Base-by-base conservation (phyloP, 2,797 vertebrate species). In the Cuniculus paca region DNA sequence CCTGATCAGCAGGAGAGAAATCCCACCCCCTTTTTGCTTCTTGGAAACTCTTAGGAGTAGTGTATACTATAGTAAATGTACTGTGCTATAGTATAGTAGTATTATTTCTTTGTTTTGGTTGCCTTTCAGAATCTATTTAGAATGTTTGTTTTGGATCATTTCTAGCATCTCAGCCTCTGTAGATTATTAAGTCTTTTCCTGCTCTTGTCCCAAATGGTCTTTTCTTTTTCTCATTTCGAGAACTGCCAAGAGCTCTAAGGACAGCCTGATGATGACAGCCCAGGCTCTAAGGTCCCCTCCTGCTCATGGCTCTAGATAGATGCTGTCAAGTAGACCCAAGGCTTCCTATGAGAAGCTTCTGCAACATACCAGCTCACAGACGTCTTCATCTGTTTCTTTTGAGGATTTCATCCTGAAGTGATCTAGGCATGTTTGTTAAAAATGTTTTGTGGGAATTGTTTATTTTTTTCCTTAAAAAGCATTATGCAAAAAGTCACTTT, bases 401-500 rank as follows among this genome's bases (percentile, higher is more conserved):
- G 84, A 95, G 68, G 84, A 78, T 79, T 93, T 97, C 95, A 95
- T 88, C 90, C 78, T 85, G 75, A 96, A 90, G 92, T 89, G 85
- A 95, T 83, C 74, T 91, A 70, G 52, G 88, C 95, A 72, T 96
- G 81, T 85, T 97, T 94, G 85, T 74, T 95, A 92, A 96, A 96
- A 63, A 92, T 92, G 61, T 94, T 96, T 95, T 91, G 52, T 95
- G 90, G 39, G 65, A 84, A n/a, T 61, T 50, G 12, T 24, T 42
- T 31, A 13, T 36, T 80, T 68, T 68, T 84, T 45, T 88, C 63
- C 88, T 88, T 90, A 93, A 93, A 91, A 95, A 95, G 68, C 90
- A 90, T 97, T 96, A 97, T 97, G 97, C 97, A 97, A 97, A 98
- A 98, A 95, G 4, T 82, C 17, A 78, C 42, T 98, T 98, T 95